These are phyloP conservation scores for Anolis sagrei DNA, from an alignment of 2,113 vertebrate species.

Conservation along the genomic window DNA sequence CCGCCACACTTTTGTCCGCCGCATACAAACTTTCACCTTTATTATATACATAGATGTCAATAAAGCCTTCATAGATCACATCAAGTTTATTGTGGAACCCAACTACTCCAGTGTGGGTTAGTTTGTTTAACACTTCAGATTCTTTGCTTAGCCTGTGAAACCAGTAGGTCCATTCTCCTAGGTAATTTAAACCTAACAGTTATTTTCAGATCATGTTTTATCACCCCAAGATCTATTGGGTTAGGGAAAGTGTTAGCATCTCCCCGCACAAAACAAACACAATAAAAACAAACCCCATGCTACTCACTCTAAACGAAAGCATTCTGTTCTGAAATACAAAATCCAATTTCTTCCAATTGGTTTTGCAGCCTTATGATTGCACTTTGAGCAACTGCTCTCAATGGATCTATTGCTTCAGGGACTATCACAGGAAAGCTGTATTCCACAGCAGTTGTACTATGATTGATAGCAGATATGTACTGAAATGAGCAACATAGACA, in stretches of 20 bases:
- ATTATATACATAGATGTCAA: too few species aligned
- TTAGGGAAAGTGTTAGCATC: background rate
- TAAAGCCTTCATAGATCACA: too few species aligned
- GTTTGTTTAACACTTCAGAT: background rate
- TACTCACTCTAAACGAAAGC: background rate
- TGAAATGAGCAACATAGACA: too few species aligned
- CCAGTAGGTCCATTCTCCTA: background rate
- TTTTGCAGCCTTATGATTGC: constrained; percentile 28
- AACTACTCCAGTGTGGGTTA: background rate
- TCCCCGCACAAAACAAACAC: background rate
- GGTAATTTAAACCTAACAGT: background rate
- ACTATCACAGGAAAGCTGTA: too few species aligned
- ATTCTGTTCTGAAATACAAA: background rate
- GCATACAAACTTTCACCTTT: too few species aligned
- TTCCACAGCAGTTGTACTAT: too few species aligned
- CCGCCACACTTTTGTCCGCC: too few species aligned
- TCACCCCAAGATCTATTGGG: background rate
- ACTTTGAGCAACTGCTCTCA: constrained; percentile 43
- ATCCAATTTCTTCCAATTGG: constrained; percentile 47
- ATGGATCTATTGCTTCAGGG: constrained; percentile 4
- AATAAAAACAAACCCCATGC: background rate
- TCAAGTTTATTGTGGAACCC: background rate
- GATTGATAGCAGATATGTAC: too few species aligned
- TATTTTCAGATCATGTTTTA: background rate
- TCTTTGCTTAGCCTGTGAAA: background rate